A percentile compares a stretch with the other conserved stretches of the same genome.
These are phyloP conservation scores for Drosophila lutescens DNA, from an alignment of 2,888 invertebrate species.

Conservation along the genomic window DNA sequence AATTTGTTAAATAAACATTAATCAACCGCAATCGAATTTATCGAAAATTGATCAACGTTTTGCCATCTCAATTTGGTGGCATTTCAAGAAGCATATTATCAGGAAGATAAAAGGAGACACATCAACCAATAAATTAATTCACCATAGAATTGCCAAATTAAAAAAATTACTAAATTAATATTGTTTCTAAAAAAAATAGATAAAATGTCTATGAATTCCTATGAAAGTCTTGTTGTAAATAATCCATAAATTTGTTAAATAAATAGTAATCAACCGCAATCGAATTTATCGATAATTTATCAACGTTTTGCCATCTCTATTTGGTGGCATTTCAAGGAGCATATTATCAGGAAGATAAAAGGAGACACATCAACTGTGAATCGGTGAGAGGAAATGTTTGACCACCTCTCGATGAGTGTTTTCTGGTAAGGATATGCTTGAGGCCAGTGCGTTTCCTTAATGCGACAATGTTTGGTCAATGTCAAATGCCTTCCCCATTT, in stretches of 20 bases:
- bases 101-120: background rate
- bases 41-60: background rate
- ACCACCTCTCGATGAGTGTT: slow-evolving; percentile 12
- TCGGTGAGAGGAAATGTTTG: slow-evolving; percentile 23
- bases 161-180: too few species aligned
- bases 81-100: background rate
- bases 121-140: too few species aligned
- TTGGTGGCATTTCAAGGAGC: background rate
- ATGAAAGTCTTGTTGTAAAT: too few species aligned
- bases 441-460: slow-evolving; percentile 63
- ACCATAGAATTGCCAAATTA: too few species aligned
- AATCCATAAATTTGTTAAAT: too few species aligned
- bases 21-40: background rate
- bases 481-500: slow-evolving; percentile 54
- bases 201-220: too few species aligned
- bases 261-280: background rate
- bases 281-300: background rate
- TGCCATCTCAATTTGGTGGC: background rate
- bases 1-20: background rate
- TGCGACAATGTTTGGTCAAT: slow-evolving; percentile 61
- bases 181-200: too few species aligned
- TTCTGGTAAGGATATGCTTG: slow-evolving; percentile 57
- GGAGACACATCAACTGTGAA: background rate
- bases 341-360: background rate
- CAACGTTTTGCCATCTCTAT: background rate